Base-by-base conservation (phyloP, 2,888 invertebrate genomes). In the Polymixis flavicincta region DNA sequence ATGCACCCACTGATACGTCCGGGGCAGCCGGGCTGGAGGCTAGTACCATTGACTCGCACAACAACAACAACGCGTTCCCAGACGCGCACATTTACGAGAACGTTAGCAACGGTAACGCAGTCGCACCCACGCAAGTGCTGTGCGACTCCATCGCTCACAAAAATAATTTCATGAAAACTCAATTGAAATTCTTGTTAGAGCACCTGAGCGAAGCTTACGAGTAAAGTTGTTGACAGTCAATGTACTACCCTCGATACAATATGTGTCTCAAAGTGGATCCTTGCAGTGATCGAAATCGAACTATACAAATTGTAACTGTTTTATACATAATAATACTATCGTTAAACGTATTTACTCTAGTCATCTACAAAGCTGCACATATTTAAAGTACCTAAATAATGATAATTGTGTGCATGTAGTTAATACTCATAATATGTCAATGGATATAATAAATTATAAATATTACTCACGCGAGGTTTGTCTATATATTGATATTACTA, bases 131-230 rank as follows among this genome's bases (percentile, higher is more conserved):
- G 70, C 92, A 95, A 87, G 84, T 92, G 92, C 94, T 96, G 52
- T 96, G 96, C 92, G 94, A 96, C 90, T 96, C 96, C 71, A 96
- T 96, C 90, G 95, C 96, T 89, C 93, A 97, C 93, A 95, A 95
- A 91, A 96, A 96, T 85, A 91, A 89, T 90, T 95, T 93, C 92
- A 95, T 96, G 96, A 96, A 95, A 93, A 92, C 87, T 82, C 96
- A 96, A 91, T 96, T 97, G 92, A 97, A 96, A 92, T 97, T 97
- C 93, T 95, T 97, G 91, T 96, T 97, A 92, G 97, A 97, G 93
- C 97, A 97, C 92, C 93, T 97, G 94, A 97, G 97, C 94, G 97
- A 97, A 93, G 96, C 97, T 86, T 97, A 97, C 93, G 97, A 97
- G 93, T 97, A 95, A 96, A 90, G 92, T 92, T 92, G 93, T 92